Evolutionary conservation across 2,888 invertebrate species (phyloP), one percentile per base, ranked within the genome.

Genomic region (Scelioninae gen. 2): DNA sequence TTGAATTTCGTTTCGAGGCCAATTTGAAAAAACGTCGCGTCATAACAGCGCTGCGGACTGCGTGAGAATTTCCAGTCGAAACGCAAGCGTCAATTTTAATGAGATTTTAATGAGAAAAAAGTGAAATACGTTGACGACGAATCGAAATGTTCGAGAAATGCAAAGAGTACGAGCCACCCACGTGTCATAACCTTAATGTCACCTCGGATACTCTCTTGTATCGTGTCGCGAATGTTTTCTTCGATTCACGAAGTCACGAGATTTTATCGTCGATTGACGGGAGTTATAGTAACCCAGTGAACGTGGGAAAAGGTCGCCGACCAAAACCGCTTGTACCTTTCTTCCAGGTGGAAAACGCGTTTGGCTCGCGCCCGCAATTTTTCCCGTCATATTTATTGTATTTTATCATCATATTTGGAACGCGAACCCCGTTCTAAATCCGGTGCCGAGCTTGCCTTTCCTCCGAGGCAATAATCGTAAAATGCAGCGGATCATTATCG

Each of bases 101-200:
- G 33, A 53, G 4, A 64, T n/a, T n/a, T n/a, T n/a, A n/a, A n/a
- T n/a, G n/a, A n/a, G n/a, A 52, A 31, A 39, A 72, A 52, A 31
- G 31, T 48, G 60, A 60, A 60, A n/a, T n/a, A 67, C 16, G 65
- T 35, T 37, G 53, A 55, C 41, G 15, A 19, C 60, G 52, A 13
- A n/a, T n/a, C n/a, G 31, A 1, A 2, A 2, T 76, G 78, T 77
- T 77, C 78, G 77, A 78, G 78, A 81, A 82, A 78, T 76, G 58
- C 71, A 68, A 69, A 72, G 69, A 45, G 58, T 45, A 11, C 74
- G 74, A 77, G 73, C 79, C 77, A 79, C 78, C 80, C 80, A 81
- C 81, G 78, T 81, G 78, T 79, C 79, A 76, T 78, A 78, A 79
- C 76, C 73, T 76, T 77, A 78, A 78, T 76, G 78, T 73, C 75